phyloP scores from a whole-genome alignment of 2,113 vertebrate genomes.

The Alethe castanea region DNA sequence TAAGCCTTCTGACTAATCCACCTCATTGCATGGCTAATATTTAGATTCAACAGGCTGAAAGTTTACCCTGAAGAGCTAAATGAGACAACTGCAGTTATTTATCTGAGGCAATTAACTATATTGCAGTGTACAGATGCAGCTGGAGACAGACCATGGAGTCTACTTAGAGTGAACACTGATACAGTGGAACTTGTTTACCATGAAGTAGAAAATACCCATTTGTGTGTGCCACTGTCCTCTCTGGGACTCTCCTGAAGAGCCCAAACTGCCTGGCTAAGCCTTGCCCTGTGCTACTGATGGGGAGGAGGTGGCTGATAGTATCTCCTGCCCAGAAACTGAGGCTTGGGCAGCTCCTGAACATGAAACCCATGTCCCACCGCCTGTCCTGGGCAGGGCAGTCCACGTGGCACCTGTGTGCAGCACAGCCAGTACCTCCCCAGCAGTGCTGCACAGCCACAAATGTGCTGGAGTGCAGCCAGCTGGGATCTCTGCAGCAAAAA shows the following conservation, averaged over 20 bases:
- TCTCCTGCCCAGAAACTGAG: neutral
- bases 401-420: neutral
- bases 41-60: constrained; percentile 24
- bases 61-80: constrained; percentile 39
- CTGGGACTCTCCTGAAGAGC: neutral
- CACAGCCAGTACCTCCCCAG: neutral
- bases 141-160: constrained; percentile 37
- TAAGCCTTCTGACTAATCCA: neutral
- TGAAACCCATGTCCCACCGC: neutral
- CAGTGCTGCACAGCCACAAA: neutral
- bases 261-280: neutral
- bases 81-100: constrained; percentile 16
- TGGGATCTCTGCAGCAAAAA: neutral
- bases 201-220: neutral
- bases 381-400: neutral
- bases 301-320: neutral
- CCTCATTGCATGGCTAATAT: neutral
- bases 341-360: neutral
- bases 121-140: constrained; percentile 20
- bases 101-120: constrained; percentile 17
- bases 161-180: constrained; percentile 49
- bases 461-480: neutral
- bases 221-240: neutral
- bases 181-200: constrained; percentile 46
- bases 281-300: neutral